Percentiles rank a stretch among this genome's conserved stretches.
These are phyloP conservation scores for Manis pentadactyla DNA, from an alignment of 2,797 vertebrate species.

Conservation along the genomic window DNA sequence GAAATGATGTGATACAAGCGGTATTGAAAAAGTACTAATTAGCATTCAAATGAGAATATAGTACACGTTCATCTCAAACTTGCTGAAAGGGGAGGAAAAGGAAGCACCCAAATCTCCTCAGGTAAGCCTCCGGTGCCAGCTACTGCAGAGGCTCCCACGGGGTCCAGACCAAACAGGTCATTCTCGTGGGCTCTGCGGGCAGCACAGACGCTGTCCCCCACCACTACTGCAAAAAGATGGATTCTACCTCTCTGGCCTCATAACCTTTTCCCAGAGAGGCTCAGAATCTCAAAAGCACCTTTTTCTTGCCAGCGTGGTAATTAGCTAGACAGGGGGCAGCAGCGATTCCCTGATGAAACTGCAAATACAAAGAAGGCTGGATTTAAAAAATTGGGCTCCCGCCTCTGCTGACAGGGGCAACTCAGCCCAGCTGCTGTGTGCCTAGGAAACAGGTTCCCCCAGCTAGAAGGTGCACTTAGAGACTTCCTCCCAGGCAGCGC, in stretches of 20 bases:
- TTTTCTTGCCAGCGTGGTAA: slow-evolving; percentile 32
- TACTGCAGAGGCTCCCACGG: slow-evolving; percentile 49
- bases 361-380: slow-evolving; percentile 22
- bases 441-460: background rate
- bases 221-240: background rate
- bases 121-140: slow-evolving; percentile 65
- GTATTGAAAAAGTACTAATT: slow-evolving; percentile 71
- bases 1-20: slow-evolving; percentile 69
- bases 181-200: slow-evolving; percentile 47
- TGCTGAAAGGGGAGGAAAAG: slow-evolving; percentile 55
- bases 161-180: slow-evolving; percentile 72
- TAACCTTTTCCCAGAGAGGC: slow-evolving; percentile 50
- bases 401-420: background rate
- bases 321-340: slow-evolving; percentile 55
- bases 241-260: slow-evolving; percentile 8
- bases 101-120: slow-evolving; percentile 49
- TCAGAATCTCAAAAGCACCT: slow-evolving; percentile 46
- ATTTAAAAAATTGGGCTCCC: background rate
- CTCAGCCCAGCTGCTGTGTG: background rate
- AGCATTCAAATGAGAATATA: slow-evolving; percentile 75
- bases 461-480: background rate
- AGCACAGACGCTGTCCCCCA: background rate
- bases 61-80: slow-evolving; percentile 72
- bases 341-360: slow-evolving; percentile 48
- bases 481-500: background rate